Conservation (phyloP, 2,797 vertebrate species). For the Dromococcyx pavoninus region DNA sequence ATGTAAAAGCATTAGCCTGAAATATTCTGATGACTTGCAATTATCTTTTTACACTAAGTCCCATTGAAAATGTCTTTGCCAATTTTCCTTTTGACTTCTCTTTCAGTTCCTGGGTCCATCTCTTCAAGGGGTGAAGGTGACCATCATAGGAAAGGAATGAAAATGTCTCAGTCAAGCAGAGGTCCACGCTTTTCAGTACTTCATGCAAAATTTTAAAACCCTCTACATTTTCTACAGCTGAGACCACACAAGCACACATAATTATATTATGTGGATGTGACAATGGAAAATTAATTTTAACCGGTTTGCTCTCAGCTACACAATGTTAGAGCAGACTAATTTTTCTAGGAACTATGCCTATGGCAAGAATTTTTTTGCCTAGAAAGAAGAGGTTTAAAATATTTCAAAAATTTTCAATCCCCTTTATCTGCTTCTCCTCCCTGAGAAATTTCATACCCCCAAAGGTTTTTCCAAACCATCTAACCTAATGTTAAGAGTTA, state of each 20-base stretch:
- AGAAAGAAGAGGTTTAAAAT: slow-evolving; percentile 27
- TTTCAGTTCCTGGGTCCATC: not conserved
- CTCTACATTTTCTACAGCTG: not conserved
- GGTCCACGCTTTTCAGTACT: not conserved
- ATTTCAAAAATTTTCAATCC: not conserved
- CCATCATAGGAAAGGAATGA: not conserved
- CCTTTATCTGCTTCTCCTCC: not conserved
- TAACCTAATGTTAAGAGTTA: not conserved
- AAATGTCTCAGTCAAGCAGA: not conserved
- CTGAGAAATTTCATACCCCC: not conserved
- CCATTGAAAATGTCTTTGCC: not conserved
- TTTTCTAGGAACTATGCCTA: slow-evolving; percentile 33
- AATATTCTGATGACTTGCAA: not conserved
- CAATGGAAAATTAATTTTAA: slow-evolving; percentile 46
- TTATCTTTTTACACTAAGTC: not conserved
- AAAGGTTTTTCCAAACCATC: not conserved
- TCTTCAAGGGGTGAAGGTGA: not conserved
- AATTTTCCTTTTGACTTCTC: not conserved
- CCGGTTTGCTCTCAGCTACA: not conserved
- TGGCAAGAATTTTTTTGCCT: not conserved
- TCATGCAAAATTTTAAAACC: not conserved
- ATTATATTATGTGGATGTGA: not conserved
- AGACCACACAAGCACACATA: not conserved
- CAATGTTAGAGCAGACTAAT: not conserved
- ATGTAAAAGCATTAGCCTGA: not conserved